Evolutionary conservation across 2,797 vertebrate species (phyloP).

Genomic region (Scolopax bukidnonensis): DNA sequence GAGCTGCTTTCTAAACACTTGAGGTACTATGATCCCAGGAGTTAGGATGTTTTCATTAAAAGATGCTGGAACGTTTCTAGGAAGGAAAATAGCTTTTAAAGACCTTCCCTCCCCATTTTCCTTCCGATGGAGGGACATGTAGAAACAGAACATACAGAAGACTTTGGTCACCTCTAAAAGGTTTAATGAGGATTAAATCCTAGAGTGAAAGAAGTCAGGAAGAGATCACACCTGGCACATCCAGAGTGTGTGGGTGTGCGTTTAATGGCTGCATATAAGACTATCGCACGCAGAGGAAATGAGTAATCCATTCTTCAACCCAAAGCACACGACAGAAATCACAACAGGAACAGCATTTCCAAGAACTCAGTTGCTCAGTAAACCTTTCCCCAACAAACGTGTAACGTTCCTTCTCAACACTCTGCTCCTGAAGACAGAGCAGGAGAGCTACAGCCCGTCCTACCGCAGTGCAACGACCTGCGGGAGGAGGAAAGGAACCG

Average conservation of each 20-base stretch:
- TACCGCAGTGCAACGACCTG: rapidly evolving
- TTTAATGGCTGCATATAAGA: background rate
- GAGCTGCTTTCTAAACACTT: background rate
- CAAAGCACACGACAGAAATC: background rate
- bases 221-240: conserved; percentile 10
- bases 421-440: rapidly evolving
- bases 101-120: background rate
- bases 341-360: background rate
- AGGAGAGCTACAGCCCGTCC: background rate
- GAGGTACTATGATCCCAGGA: background rate
- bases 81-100: background rate
- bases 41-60: background rate
- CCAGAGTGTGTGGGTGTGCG: background rate
- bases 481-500: background rate
- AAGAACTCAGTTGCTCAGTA: conserved; percentile 10
- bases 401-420: background rate
- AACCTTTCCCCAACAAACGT: background rate
- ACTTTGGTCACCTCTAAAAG: background rate
- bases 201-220: background rate
- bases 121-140: background rate
- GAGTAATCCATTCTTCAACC: conserved; percentile 20
- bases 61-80: background rate
- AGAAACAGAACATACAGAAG: background rate
- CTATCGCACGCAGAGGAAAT: background rate
- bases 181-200: background rate